These are phyloP conservation scores for Goniozus legneri DNA, from an alignment of 1,140 invertebrate genomes.

Conservation along the genomic window DNA sequence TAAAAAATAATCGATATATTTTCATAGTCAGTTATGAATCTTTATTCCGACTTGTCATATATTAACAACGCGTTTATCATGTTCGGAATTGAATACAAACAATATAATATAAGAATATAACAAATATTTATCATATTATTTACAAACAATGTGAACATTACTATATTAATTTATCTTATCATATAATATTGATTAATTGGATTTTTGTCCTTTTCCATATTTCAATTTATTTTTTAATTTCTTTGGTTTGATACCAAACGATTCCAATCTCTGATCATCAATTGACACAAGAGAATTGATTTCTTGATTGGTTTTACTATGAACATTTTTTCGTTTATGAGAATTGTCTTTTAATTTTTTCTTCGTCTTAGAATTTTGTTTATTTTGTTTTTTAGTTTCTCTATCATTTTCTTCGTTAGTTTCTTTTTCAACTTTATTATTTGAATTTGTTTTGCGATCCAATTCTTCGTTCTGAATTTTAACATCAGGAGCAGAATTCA, in stretches of 20 bases:
- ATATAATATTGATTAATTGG: too few species aligned
- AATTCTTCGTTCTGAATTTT: not conserved
- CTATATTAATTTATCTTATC: too few species aligned
- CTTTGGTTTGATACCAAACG: constrained; percentile 89
- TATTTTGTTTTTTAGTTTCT: constrained; percentile 1
- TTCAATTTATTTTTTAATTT: constrained; percentile 74
- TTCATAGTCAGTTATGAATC: too few species aligned
- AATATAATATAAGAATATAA: too few species aligned
- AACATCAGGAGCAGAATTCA: not conserved
- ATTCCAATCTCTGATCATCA: constrained; percentile 75
- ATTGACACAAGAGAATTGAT: constrained; percentile 45
- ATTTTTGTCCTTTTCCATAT: constrained; percentile 47
- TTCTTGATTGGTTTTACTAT: not conserved
- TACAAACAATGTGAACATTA: too few species aligned
- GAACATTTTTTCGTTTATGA: not conserved
- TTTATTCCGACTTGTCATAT: too few species aligned
- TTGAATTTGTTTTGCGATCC: not conserved
- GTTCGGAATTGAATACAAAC: too few species aligned
- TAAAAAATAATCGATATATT: too few species aligned
- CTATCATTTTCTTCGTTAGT: too few species aligned
- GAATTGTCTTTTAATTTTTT: not conserved
- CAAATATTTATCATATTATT: too few species aligned
- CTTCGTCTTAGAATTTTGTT: constrained; percentile 9
- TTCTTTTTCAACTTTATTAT: constrained; percentile 1
- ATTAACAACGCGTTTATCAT: too few species aligned